These are phyloP conservation scores for Anthophora plumipes DNA, from an alignment of 2,888 invertebrate species.

Conservation along the genomic window DNA sequence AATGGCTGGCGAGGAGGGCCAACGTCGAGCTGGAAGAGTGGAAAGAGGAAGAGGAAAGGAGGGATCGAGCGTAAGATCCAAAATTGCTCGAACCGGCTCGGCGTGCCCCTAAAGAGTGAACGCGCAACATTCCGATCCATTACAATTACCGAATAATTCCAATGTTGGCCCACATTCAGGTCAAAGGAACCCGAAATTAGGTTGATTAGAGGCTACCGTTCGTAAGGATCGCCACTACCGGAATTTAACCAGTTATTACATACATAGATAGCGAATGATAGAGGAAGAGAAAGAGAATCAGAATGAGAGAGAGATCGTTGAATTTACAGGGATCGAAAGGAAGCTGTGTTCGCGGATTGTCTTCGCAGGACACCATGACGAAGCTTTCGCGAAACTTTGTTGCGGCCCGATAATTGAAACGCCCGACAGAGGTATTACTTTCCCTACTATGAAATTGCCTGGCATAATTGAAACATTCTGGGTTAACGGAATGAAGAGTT, in stretches of 20 bases:
- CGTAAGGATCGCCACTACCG: conserved; percentile 84
- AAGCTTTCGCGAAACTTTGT: conserved; percentile 1
- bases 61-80: conserved; percentile 39
- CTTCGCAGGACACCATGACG: neutral
- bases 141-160: conserved; percentile 84
- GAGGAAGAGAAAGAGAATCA: conserved; percentile 3
- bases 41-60: neutral
- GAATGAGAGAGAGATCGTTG: neutral
- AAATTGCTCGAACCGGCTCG: conserved; percentile 48
- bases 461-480: conserved; percentile 20
- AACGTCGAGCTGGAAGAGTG: neutral
- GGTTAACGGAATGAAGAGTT: neutral
- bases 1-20: conserved; percentile 53
- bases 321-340: neutral
- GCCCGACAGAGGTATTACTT: conserved; percentile 10
- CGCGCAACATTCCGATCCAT: conserved; percentile 82
- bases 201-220: conserved; percentile 85
- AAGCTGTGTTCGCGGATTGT: neutral
- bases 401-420: conserved; percentile 25
- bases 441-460: neutral
- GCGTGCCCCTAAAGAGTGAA: conserved; percentile 68
- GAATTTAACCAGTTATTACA: conserved; percentile 84
- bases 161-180: conserved; percentile 80
- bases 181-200: conserved; percentile 83
- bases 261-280: conserved; percentile 77